Conservation (phyloP, 2,888 invertebrate species). For the Bugula neritina region DNA sequence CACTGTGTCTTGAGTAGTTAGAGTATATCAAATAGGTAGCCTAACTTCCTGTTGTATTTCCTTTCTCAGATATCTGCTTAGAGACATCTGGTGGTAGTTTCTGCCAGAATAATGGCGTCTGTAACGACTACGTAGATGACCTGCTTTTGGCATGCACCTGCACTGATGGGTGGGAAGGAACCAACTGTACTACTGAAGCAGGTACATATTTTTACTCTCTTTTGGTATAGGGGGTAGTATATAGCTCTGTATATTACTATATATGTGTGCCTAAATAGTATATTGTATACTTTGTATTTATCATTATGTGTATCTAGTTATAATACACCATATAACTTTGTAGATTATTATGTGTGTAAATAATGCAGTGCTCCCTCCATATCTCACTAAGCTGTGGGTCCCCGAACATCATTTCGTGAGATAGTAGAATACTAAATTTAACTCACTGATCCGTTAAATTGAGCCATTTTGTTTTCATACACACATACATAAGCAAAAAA, state of each 20-base stretch:
- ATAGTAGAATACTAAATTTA: too few relatives aligned
- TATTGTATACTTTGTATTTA: background rate
- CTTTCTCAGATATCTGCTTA: background rate
- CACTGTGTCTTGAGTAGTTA: too few relatives aligned
- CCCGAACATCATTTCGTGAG: too few relatives aligned
- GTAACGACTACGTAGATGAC: constrained; percentile 3
- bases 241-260: background rate
- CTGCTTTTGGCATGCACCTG: background rate
- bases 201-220: background rate
- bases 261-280: background rate
- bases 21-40: too few relatives aligned
- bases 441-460: too few relatives aligned
- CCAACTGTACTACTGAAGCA: background rate
- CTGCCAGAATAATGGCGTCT: constrained; percentile 5
- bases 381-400: too few relatives aligned
- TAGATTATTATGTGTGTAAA: too few relatives aligned
- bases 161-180: background rate
- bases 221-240: background rate
- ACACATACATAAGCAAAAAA: too few relatives aligned
- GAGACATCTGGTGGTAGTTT: background rate
- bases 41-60: too few relatives aligned
- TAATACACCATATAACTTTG: too few relatives aligned
- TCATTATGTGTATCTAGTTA: background rate
- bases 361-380: too few relatives aligned
- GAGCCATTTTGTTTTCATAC: too few relatives aligned